A percentile compares a stretch with the other conserved stretches of the same genome.
phyloP scores from a whole-genome alignment of 1,140 invertebrate genomes.

The Zaprionus capensis region DNA sequence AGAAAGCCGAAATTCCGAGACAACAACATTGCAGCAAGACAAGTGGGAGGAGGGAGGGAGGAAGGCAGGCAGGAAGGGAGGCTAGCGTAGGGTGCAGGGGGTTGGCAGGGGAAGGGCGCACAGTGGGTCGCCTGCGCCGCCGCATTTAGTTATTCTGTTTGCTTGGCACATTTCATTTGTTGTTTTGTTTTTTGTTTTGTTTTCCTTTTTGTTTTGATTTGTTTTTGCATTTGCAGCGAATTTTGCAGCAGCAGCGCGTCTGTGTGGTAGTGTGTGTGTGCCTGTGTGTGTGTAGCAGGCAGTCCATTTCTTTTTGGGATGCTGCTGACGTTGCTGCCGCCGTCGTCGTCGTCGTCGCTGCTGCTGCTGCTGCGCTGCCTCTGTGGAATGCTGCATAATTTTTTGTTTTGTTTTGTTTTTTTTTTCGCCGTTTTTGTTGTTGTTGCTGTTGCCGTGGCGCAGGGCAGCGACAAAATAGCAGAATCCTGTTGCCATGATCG shows the following conservation, averaged over 20 bases:
- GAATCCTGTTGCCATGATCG: constrained; percentile 82
- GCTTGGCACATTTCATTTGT: constrained; percentile 56
- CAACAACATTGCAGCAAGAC: constrained; percentile 68
- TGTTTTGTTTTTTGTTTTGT: constrained; percentile 20
- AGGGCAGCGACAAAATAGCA: constrained; percentile 80
- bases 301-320: constrained; percentile 78
- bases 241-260: constrained; percentile 40
- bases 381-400: constrained; percentile 75
- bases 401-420: constrained; percentile 37
- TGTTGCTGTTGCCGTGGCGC: constrained; percentile 46
- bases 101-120: not conserved
- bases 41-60: not conserved
- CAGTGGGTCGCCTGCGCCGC: constrained; percentile 13
- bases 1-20: constrained; percentile 77
- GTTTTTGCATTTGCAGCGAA: constrained; percentile 59
- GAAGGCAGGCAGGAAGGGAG: not conserved
- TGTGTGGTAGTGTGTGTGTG: constrained; percentile 43
- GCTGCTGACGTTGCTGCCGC: constrained; percentile 55
- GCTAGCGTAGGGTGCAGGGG: not conserved
- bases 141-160: constrained; percentile 78
- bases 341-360: constrained; percentile 23
- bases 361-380: constrained; percentile 30
- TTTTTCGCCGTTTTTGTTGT: constrained; percentile 29
- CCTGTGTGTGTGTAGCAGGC: constrained; percentile 46
- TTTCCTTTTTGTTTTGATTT: constrained; percentile 37